Evolutionary conservation across 2,888 invertebrate genomes (phyloP), one percentile per base, ranked within the genome.

Genomic region (Merodon equestris): DNA sequence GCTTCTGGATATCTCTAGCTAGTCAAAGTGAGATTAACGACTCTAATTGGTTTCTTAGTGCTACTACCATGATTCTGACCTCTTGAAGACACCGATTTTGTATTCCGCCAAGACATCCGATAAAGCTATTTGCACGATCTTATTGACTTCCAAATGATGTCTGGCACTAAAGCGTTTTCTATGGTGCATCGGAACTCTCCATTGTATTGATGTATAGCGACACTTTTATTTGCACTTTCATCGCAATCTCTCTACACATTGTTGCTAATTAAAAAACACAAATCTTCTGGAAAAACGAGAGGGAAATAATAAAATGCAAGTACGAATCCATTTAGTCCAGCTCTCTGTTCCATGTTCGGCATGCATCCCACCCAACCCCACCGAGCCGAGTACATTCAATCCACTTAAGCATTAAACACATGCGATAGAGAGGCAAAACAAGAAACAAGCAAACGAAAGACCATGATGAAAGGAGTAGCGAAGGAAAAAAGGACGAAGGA

Each of bases 241-340:
- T 64, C 14, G 56, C 38, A 48, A 47, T 53, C 15, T 48, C 44
- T 19, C 50, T 27, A 15, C 54, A 67, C 40, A 61, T 15, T 19
- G 79, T 45, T 63, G 68, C 74, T 79, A 79, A 79, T 79, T 79
- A 79, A 79, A 73, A 74, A 79, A 70, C 63, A 79, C 74, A 79
- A 79, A 79, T 74, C 79, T 79, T 79, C 48, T 58, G 53, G 58
- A 53, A 68, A 68, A 71, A 60, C 50, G 15, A 40, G 50, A 47
- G 36, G n/a, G 53, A 61, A 70, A 57, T 58, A 63, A 61, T 64
- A 61, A 77, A 67, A 73, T 63, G 72, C 67, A 58, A 73, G 40
- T 15, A 73, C 48, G 48, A 61, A 61, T 60, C 61, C 51, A 57
- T 73, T 71, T 76, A 63, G 27, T 44, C n/a, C 27, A 3, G 38